Conservation (phyloP, 2,113 vertebrate genomes). For the Chloropsis cyanopogon region DNA sequence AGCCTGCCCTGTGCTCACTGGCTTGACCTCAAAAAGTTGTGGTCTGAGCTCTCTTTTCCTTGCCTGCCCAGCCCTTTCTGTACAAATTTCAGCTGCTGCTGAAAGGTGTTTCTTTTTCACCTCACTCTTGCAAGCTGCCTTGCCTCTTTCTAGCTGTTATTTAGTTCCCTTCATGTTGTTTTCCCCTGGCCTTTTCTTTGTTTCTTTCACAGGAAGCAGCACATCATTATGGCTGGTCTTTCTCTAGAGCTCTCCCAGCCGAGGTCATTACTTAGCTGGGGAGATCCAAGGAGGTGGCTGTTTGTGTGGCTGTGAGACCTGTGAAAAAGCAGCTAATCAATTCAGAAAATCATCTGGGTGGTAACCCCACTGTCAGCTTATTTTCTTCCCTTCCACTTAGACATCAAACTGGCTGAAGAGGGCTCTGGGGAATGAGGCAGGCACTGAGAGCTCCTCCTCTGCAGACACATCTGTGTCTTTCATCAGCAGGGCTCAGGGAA, state of each 20-base stretch:
- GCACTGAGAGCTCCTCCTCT: conserved; percentile 54
- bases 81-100: background rate
- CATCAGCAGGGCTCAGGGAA: conserved; percentile 66
- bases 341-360: conserved; percentile 71
- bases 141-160: conserved; percentile 5
- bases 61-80: background rate
- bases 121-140: background rate
- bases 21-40: background rate
- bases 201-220: conserved; percentile 36
- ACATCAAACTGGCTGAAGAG: conserved; percentile 69
- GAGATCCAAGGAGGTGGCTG: conserved; percentile 27
- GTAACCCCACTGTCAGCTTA: conserved; percentile 69
- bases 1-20: background rate
- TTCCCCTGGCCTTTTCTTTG: conserved; percentile 47
- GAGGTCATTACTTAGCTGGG: conserved; percentile 40
- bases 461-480: conserved; percentile 70
- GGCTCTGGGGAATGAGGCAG: conserved; percentile 54
- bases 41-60: background rate
- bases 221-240: conserved; percentile 54
- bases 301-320: conserved; percentile 42
- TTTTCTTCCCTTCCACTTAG: conserved; percentile 72
- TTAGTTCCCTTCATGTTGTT: conserved; percentile 20
- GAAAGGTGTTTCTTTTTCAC: background rate
- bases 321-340: conserved; percentile 64
- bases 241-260: conserved; percentile 29